Conservation (phyloP, 2,113 vertebrate genomes). For the Peromyscus maniculatus region DNA sequence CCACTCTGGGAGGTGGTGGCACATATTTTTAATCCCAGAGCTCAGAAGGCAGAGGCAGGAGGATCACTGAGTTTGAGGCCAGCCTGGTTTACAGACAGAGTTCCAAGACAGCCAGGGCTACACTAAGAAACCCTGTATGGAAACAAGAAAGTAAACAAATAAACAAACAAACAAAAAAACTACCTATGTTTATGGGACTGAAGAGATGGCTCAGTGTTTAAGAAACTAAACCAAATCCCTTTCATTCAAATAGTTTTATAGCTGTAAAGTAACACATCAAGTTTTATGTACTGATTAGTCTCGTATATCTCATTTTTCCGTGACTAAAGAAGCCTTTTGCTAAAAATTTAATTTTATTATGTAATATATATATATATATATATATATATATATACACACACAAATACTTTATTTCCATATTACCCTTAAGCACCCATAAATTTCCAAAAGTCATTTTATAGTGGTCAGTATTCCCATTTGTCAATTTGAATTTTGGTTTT, state of each 20-base stretch:
- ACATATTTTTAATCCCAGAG: no score
- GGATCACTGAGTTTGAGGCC: no score
- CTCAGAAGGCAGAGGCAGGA: no score
- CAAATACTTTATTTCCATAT: background rate
- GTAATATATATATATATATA: fast-evolving
- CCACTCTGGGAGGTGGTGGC: background rate
- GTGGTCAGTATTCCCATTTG: background rate
- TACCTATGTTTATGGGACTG: no score
- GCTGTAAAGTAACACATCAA: background rate
- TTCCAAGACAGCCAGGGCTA: no score
- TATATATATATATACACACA: no score
- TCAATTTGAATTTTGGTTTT: background rate
- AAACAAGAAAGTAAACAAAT: no score
- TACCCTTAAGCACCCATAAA: background rate
- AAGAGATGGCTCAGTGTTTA: no score
- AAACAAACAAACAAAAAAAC: no score
- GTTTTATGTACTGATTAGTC: background rate
- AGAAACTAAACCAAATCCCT: background rate
- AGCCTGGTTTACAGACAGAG: no score
- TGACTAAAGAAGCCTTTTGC: background rate
- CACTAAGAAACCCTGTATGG: no score
- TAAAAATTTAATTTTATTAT: slow-evolving; percentile 20
- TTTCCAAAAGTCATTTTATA: background rate
- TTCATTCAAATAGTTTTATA: background rate
- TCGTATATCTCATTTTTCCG: background rate